Percentiles rank a stretch among this genome's conserved stretches.
phyloP scores from a whole-genome alignment of 2,113 vertebrate genomes.

The Panthera uncia region DNA sequence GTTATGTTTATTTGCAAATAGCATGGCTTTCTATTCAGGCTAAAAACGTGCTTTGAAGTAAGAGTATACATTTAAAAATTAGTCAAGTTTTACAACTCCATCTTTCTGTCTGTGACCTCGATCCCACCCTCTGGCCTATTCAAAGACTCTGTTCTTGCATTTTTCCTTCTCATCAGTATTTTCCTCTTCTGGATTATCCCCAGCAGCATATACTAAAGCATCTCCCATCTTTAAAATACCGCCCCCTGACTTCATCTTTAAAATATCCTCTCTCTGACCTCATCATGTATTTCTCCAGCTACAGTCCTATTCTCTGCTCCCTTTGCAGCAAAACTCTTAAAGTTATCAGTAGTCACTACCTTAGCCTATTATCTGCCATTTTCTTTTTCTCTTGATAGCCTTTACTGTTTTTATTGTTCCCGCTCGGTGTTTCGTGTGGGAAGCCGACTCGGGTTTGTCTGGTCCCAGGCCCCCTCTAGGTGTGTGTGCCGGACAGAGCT shows the following conservation, averaged over 20 bases:
- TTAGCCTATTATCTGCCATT: background rate
- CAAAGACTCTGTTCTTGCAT: background rate
- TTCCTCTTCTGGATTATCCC: background rate
- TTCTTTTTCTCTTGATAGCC: background rate
- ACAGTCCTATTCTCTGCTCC: background rate
- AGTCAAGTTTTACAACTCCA: background rate
- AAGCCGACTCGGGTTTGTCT: background rate
- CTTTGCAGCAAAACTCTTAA: background rate
- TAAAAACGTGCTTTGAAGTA: background rate
- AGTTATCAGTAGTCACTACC: background rate
- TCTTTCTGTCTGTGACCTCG: background rate
- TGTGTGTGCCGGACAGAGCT: background rate
- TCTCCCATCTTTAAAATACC: background rate
- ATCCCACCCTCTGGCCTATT: background rate
- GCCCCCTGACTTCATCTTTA: background rate
- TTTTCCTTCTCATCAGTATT: background rate
- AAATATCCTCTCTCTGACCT: background rate
- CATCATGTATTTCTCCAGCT: background rate
- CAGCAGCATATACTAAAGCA: background rate
- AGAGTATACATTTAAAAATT: background rate
- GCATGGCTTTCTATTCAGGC: background rate
- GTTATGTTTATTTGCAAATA: background rate
- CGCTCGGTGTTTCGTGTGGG: background rate
- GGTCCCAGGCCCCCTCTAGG: background rate
- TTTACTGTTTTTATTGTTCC: background rate